Evolutionary conservation across 1,140 invertebrate genomes (phyloP).

Genomic region (Coenobita brevimanus): DNA sequence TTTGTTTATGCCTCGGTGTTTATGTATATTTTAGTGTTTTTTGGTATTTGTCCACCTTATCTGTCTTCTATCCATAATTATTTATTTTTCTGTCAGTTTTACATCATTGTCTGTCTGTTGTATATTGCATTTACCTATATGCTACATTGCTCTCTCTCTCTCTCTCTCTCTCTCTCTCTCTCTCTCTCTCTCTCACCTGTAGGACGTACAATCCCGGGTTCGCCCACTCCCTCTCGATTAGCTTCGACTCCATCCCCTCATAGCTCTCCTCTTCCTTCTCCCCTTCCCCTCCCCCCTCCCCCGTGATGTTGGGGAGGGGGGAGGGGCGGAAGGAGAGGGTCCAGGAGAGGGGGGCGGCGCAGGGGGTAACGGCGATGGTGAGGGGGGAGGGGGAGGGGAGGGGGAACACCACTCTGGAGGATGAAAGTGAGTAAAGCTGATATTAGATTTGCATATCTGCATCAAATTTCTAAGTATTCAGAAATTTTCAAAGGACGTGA

Average conservation of each 20-base stretch:
- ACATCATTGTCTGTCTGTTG: no score
- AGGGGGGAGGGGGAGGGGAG: not conserved
- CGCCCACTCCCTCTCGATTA: not conserved
- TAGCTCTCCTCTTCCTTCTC: not conserved
- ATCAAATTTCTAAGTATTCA: no score
- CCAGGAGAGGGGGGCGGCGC: constrained; percentile 17
- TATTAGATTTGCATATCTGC: no score
- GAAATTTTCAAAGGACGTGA: no score
- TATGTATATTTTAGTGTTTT: no score
- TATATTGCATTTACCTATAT: no score
- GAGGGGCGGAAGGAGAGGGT: constrained; percentile 6
- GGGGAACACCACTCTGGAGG: constrained; percentile 32
- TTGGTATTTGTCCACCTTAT: no score
- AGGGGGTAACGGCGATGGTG: constrained; percentile 36
- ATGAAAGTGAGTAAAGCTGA: no score
- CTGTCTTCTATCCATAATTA: no score
- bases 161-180: not conserved
- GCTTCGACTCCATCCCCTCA: constrained; percentile 16
- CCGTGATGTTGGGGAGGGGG: not conserved
- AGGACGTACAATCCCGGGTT: constrained; percentile 28
- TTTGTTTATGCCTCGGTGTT: no score
- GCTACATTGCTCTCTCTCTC: not conserved
- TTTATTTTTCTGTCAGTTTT: no score
- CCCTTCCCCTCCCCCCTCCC: not conserved
- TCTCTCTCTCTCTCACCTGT: no score